A percentile compares a stretch with the other conserved stretches of the same genome.
Conservation (phyloP, 2,888 invertebrate species). For the Halictus ligatus region DNA sequence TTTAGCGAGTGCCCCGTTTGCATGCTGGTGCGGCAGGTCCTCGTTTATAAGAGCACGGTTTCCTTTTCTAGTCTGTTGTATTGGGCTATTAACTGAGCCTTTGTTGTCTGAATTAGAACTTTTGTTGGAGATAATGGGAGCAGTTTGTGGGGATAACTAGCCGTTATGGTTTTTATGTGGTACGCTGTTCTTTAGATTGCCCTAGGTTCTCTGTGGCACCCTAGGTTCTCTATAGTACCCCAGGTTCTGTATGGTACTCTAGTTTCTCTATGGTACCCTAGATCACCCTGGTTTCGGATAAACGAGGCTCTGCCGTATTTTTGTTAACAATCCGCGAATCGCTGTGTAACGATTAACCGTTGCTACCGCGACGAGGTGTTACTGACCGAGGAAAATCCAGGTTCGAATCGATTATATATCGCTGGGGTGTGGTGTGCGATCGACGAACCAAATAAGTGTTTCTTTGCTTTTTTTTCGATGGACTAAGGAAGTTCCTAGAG, state of each 20-base stretch:
- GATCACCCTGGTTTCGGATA: neutral
- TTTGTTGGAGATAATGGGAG: too few species aligned
- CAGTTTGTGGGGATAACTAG: neutral
- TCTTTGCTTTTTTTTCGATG: neutral
- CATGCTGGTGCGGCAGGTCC: constrained; percentile 30
- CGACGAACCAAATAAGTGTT: neutral
- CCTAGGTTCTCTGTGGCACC: neutral
- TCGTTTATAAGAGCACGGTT: neutral
- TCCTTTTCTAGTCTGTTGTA: neutral
- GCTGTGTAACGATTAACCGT: neutral
- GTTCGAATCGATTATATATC: neutral
- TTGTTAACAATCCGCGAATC: constrained; percentile 1
- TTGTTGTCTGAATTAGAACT: too few species aligned
- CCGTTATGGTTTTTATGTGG: too few species aligned
- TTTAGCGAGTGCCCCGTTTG: constrained; percentile 30
- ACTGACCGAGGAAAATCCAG: neutral
- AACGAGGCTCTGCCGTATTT: neutral
- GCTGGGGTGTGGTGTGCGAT: constrained; percentile 24
- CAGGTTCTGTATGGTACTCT: too few species aligned
- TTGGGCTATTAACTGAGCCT: too few species aligned
- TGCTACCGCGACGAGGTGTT: neutral
- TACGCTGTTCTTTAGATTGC: neutral
- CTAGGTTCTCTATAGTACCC: too few species aligned
- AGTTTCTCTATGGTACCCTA: too few species aligned
- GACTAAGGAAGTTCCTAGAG: neutral